Evolutionary conservation across 2,888 invertebrate species (phyloP).

Genomic region (Busseola fusca): DNA sequence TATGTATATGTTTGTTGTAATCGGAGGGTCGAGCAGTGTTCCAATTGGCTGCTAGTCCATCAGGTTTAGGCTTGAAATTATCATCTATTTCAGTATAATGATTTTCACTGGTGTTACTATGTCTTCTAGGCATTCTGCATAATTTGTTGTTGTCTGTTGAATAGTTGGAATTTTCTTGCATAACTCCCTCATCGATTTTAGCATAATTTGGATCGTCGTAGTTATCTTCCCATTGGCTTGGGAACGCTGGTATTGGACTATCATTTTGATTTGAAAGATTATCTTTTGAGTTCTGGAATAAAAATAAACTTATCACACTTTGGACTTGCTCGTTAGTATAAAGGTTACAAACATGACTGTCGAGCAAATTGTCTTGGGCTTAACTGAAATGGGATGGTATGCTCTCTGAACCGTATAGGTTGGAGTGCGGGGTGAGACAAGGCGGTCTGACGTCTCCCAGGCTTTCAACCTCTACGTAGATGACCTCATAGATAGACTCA

Average conservation of each 20-base stretch:
- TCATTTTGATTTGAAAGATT: conserved; percentile 20
- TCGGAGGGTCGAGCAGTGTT: background rate
- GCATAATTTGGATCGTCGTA: conserved; percentile 20
- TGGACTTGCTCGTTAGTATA: background rate
- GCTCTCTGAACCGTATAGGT: too few species aligned
- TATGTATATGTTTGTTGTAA: background rate
- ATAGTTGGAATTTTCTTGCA: conserved; percentile 17
- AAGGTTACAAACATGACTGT: background rate
- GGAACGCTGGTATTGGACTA: conserved; percentile 36
- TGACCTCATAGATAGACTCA: too few species aligned
- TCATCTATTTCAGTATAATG: conserved; percentile 46
- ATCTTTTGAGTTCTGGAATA: conserved; percentile 37
- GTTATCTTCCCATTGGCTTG: conserved; percentile 37
- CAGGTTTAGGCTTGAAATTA: background rate
- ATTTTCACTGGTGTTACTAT: conserved; percentile 33
- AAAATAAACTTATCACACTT: background rate
- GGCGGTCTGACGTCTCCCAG: too few species aligned
- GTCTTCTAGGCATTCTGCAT: background rate
- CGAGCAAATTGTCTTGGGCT: too few species aligned
- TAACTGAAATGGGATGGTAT: too few species aligned
- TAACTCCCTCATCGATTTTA: conserved; percentile 17
- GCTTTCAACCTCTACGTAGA: too few species aligned
- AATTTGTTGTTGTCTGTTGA: background rate
- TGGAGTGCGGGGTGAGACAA: too few species aligned
- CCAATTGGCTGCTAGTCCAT: background rate